Evolutionary conservation across 2,888 invertebrate genomes (phyloP).

Genomic region (Harpagoxenus sublaevis): DNA sequence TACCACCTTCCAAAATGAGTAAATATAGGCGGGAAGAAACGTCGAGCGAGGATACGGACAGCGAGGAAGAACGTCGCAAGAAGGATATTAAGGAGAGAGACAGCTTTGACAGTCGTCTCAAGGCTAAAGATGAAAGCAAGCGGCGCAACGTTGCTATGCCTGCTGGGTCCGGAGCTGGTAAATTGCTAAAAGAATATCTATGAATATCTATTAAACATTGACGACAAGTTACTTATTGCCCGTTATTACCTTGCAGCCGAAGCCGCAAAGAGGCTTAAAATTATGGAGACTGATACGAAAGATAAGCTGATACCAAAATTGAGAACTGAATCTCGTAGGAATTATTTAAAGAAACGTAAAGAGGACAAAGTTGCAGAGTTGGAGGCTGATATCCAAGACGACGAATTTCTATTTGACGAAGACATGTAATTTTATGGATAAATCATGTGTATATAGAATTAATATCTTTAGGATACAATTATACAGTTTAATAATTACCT

Average conservation of each 20-base stretch:
- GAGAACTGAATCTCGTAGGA: slow-evolving; percentile 95
- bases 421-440: slow-evolving; percentile 89
- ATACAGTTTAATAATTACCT: not conserved
- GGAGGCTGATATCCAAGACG: slow-evolving; percentile 97
- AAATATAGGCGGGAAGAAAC: slow-evolving; percentile 86
- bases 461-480: not conserved
- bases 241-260: slow-evolving; percentile 86
- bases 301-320: slow-evolving; percentile 95
- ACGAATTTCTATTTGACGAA: slow-evolving; percentile 97
- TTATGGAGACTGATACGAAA: slow-evolving; percentile 93
- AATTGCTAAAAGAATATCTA: slow-evolving; percentile 7
- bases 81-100: slow-evolving; percentile 97
- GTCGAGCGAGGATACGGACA: slow-evolving; percentile 89
- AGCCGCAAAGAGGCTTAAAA: slow-evolving; percentile 95
- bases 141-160: slow-evolving; percentile 91
- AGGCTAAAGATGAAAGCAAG: slow-evolving; percentile 95
- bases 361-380: slow-evolving; percentile 98
- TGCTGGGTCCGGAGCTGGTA: slow-evolving; percentile 82
- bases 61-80: slow-evolving; percentile 93
- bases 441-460: slow-evolving; percentile 11
- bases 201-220: not conserved
- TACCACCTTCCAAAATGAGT: slow-evolving; percentile 77
- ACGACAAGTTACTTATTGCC: not conserved
- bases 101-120: slow-evolving; percentile 96
- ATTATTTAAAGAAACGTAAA: slow-evolving; percentile 98